phyloP scores from a whole-genome alignment of 2,113 vertebrate species.

The Anarrhichthys ocellatus region DNA sequence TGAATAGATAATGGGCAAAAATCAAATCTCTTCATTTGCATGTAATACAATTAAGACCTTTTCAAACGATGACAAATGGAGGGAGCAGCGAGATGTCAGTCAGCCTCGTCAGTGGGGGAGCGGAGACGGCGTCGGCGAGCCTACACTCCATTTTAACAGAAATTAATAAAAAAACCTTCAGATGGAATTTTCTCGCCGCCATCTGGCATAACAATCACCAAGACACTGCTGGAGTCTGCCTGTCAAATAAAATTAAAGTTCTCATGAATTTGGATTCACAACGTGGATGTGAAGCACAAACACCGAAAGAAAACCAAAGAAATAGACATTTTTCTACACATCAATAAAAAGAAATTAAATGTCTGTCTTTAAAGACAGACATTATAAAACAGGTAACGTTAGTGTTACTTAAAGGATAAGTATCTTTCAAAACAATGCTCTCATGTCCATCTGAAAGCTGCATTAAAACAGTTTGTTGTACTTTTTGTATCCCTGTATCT shows the following conservation, averaged over 20 bases:
- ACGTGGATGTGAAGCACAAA: slow-evolving; percentile 19
- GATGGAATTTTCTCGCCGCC: slow-evolving; percentile 90
- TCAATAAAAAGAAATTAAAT: not conserved
- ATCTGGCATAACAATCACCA: slow-evolving; percentile 88
- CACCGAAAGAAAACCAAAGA: not conserved
- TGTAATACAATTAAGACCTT: slow-evolving; percentile 99
- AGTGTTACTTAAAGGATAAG: not conserved
- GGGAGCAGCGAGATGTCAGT: slow-evolving; percentile 94
- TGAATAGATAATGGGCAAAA: slow-evolving; percentile 97
- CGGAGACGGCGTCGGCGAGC: slow-evolving; percentile 88
- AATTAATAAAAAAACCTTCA: slow-evolving; percentile 91
- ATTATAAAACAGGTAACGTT: not conserved
- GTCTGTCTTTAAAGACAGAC: not conserved
- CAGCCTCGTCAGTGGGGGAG: slow-evolving; percentile 91
- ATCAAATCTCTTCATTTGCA: slow-evolving; percentile 99
- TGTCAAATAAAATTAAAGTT: slow-evolving; percentile 70
- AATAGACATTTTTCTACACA: not conserved
- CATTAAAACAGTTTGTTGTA: not conserved
- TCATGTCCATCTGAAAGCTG: not conserved
- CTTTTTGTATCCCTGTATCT: not conserved
- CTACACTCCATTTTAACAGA: slow-evolving; percentile 87
- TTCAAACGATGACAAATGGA: slow-evolving; percentile 99
- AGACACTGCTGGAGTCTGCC: slow-evolving; percentile 80
- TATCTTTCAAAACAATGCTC: not conserved
- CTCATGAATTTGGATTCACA: slow-evolving; percentile 64